Evolutionary conservation across 2,888 invertebrate species (phyloP), one percentile per base, ranked within the genome.

Genomic region (Sesamia inferens): DNA sequence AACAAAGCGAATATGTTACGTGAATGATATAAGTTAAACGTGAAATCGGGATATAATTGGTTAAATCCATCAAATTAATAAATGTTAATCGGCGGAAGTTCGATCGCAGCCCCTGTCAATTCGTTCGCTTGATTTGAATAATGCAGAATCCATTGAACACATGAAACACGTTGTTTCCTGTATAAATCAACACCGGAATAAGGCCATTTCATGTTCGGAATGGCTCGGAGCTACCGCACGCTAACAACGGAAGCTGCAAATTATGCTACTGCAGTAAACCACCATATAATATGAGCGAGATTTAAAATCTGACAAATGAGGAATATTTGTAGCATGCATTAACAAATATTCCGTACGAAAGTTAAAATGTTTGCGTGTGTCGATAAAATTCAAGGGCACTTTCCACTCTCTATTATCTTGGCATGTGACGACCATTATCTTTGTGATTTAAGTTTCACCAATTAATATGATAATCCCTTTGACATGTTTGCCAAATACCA

Each of bases 241-340:
- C 93, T 85, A 93, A 74, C 82, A 76, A 89, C 92, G 93, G 93
- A 93, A 94, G 91, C 88, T 61, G 85, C 71, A 78, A 84, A 89
- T 92, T 89, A 91, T 66, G 71, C 82, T 80, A 72, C 79, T 82
- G 80, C 81, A 64, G 77, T 86, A 85, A 81, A 84, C 61, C 78
- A 73, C 64, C 58, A 58, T 64, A 74, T 76, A 61, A 77, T 78
- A 79, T 71, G 55, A 39, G 71, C 63, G 65, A 78, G 70, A 79
- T 84, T 80, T 73, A 65, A 78, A 79, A 76, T 82, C 63, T 76
- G 74, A 84, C 71, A 77, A 76, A 76, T 67, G 78, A 72, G 70
- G 66, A 65, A 64, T 62, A 78, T 70, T 73, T 77, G 62, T 62
- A 31, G 65, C 75, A 73, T 78, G 61, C 71, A 59, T 68, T 72